Conservation (phyloP, 2,888 invertebrate genomes). For the Atherix ibis region DNA sequence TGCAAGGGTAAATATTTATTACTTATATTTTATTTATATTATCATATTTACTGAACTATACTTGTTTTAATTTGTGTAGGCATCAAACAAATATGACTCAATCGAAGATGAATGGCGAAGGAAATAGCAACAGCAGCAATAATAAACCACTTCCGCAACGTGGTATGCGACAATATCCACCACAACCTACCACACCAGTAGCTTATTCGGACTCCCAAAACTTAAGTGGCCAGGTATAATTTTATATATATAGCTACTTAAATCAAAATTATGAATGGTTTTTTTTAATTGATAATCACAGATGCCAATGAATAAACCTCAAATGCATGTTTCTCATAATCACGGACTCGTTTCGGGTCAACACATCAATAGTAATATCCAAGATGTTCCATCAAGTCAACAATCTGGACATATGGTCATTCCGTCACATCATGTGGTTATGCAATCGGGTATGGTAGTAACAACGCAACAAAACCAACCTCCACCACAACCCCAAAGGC, state of each 20-base stretch:
- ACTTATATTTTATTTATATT: constrained; percentile 1
- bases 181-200: constrained; percentile 17
- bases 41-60: background rate
- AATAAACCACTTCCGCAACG: constrained; percentile 27
- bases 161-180: constrained; percentile 24
- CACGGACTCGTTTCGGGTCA: constrained; percentile 12
- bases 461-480: constrained; percentile 15
- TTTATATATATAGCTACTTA: too few relatives aligned
- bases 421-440: constrained; percentile 10
- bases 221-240: constrained; percentile 15
- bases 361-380: constrained; percentile 13
- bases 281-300: constrained; percentile 7
- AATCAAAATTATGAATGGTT: background rate
- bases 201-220: constrained; percentile 18
- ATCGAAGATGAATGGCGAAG: constrained; percentile 29
- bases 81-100: constrained; percentile 20
- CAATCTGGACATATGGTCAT: constrained; percentile 8
- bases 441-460: background rate
- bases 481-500: constrained; percentile 23
- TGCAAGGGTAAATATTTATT: constrained; percentile 14
- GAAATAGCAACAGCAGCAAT: constrained; percentile 14
- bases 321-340: constrained; percentile 21
- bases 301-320: constrained; percentile 20
- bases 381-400: constrained; percentile 10
- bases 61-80: constrained; percentile 6